Conservation (phyloP, 2,113 vertebrate species). For the Melanostigma gelatinosum region DNA sequence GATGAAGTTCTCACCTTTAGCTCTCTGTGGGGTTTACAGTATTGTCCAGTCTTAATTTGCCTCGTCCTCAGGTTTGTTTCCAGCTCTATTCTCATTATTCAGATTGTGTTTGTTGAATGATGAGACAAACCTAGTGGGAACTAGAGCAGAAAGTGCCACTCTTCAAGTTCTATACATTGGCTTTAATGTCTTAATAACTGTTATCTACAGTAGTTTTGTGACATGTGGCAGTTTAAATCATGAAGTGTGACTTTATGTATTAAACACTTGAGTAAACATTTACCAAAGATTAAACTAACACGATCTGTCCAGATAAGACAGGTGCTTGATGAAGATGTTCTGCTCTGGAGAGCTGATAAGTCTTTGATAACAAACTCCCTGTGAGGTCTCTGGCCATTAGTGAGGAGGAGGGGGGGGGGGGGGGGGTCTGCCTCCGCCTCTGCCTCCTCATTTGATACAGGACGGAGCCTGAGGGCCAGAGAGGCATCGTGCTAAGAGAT, state of each 20-base stretch:
- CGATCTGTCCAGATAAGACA: conserved; percentile 16
- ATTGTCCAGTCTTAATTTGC: neutral
- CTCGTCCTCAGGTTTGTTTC: neutral
- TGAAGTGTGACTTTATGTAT: neutral
- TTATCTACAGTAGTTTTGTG: neutral
- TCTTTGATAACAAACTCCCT: conserved; percentile 52
- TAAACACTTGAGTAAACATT: neutral
- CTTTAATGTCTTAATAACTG: neutral
- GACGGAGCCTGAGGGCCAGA: conserved; percentile 49
- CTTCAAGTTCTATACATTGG: neutral
- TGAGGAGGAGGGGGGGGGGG: neutral
- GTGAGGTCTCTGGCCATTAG: conserved; percentile 47
- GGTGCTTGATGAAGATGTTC: conserved; percentile 16
- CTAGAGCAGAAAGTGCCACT: neutral
- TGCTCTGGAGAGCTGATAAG: conserved; percentile 22
- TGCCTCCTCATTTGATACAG: conserved; percentile 51
- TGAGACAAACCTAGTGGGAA: neutral
- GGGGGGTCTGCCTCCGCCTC: conserved; percentile 31
- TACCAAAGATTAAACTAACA: neutral
- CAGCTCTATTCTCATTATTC: neutral
- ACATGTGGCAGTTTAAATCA: neutral
- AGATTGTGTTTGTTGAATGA: neutral
- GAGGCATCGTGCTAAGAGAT: conserved; percentile 49
- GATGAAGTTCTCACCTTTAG: conserved; percentile 9
- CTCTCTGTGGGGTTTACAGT: neutral